Conservation (phyloP, 2,797 vertebrate species). For the Heterohyrax brucei region DNA sequence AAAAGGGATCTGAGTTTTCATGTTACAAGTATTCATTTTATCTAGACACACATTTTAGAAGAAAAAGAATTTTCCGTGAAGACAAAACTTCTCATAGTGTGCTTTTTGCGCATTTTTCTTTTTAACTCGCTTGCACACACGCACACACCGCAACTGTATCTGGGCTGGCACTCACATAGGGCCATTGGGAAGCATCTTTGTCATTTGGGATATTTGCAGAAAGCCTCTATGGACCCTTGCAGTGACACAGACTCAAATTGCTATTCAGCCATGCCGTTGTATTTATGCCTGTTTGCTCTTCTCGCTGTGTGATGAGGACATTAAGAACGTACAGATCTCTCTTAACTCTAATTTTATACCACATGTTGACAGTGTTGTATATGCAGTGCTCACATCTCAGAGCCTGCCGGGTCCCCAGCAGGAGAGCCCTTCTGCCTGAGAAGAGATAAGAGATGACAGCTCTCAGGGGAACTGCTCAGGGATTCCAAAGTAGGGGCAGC, state of each 20-base stretch:
- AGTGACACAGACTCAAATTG: too few relatives aligned
- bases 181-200: rapidly evolving
- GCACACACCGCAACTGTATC: too few relatives aligned
- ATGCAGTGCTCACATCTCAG: not conserved
- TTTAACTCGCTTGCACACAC: too few relatives aligned
- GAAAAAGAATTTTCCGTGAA: not conserved
- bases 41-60: not conserved
- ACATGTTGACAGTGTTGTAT: not conserved
- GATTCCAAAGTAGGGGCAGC: not conserved
- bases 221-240: not conserved
- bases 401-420: not conserved
- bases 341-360: not conserved
- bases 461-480: not conserved
- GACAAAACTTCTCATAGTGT: not conserved
- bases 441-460: too few relatives aligned
- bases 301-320: not conserved
- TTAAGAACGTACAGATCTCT: not conserved
- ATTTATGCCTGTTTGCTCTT: not conserved
- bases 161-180: rapidly evolving
- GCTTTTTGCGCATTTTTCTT: not conserved
- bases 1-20: not conserved
- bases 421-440: not conserved
- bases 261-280: not conserved
- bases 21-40: not conserved
- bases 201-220: not conserved